Evolutionary conservation across 2,113 vertebrate genomes (phyloP).

Genomic region (Struthio camelus): DNA sequence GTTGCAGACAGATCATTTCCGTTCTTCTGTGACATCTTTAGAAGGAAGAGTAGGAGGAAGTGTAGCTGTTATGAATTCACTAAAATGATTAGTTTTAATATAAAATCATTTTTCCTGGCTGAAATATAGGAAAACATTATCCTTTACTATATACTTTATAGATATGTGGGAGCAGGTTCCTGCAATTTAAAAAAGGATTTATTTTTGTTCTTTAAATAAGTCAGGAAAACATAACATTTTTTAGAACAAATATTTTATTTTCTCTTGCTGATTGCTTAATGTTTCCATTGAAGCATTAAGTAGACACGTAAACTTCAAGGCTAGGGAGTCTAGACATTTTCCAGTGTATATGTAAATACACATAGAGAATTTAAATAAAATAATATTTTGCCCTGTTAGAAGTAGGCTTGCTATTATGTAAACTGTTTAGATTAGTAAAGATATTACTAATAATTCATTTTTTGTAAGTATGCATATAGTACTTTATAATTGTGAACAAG

Average conservation of each 20-base stretch:
- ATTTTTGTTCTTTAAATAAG: background rate
- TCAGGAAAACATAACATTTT: fast-evolving
- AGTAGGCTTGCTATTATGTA: fast-evolving
- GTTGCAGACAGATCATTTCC: background rate
- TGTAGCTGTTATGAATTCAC: background rate
- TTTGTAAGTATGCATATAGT: background rate
- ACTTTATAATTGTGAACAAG: background rate
- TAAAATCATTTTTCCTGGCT: background rate
- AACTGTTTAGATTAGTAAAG: background rate
- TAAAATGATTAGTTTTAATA: background rate
- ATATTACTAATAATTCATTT: background rate
- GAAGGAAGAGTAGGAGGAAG: background rate
- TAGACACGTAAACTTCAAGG: background rate
- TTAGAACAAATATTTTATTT: background rate
- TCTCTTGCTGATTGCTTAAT: background rate
- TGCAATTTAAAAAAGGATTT: background rate
- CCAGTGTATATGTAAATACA: background rate
- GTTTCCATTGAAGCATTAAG: background rate
- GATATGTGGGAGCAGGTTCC: background rate
- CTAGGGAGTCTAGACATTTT: background rate
- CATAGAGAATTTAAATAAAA: background rate
- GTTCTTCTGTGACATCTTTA: background rate
- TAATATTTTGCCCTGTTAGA: background rate
- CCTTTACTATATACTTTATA: background rate
- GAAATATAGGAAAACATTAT: background rate